Percentiles rank a stretch among this genome's conserved stretches.
Conservation (phyloP, 92 coral and sea anemone genomes). For the Actinostola sp. region DNA sequence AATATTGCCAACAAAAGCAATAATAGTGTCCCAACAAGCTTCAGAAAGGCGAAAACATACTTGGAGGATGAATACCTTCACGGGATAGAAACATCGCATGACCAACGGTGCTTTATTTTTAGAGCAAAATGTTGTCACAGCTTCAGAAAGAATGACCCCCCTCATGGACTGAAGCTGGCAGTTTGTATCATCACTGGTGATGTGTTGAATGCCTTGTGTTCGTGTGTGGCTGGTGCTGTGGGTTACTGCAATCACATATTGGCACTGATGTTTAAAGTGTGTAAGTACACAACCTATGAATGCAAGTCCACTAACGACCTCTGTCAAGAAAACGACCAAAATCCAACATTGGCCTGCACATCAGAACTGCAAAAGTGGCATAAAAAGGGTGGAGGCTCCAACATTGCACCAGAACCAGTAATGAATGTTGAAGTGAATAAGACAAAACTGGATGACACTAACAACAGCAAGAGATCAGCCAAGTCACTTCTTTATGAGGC, state of each 20-base stretch:
- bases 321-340: slow-evolving; percentile 6
- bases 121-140: slow-evolving; percentile 43
- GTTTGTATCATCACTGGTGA: slow-evolving; percentile 23
- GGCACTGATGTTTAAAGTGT: slow-evolving; percentile 21
- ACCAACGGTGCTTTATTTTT: slow-evolving; percentile 14
- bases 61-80: slow-evolving; percentile 31
- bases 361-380: slow-evolving; percentile 54
- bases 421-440: slow-evolving; percentile 34
- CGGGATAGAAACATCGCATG: neutral
- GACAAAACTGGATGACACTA: slow-evolving; percentile 25
- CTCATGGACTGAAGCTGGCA: slow-evolving; percentile 28
- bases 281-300: neutral
- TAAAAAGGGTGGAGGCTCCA: slow-evolving; percentile 37
- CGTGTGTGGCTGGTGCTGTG: slow-evolving; percentile 35
- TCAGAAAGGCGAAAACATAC: slow-evolving; percentile 22
- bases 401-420: slow-evolving; percentile 25
- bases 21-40: neutral
- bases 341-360: slow-evolving; percentile 22
- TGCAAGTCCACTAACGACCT: slow-evolving; percentile 26
- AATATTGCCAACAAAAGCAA: neutral
- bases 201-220: slow-evolving; percentile 22
- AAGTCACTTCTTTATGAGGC: slow-evolving; percentile 37
- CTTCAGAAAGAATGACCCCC: slow-evolving; percentile 41
- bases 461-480: neutral
- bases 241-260: slow-evolving; percentile 41